Base-by-base conservation (phyloP, 1,140 invertebrate species). In the Macrosteles quadrilineatus region DNA sequence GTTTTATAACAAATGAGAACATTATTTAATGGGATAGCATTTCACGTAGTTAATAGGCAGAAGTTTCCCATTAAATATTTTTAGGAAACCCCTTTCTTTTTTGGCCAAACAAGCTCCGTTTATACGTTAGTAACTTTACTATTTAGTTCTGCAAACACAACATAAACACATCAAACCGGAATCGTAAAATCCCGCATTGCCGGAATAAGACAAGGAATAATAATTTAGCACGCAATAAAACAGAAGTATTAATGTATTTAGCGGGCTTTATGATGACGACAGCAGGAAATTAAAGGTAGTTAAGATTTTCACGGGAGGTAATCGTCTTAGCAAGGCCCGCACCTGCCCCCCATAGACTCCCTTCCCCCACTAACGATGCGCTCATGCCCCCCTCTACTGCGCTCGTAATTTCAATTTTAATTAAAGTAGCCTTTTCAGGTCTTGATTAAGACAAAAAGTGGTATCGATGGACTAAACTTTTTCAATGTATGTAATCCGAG, bases 271-370 rank as follows among this genome's bases (percentile, higher is more conserved):
- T 50, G 47, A 50, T 50, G 47, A 50, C 47, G 47, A 21, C 21
- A 21, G 47, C 47, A 50, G 47, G 47, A 50, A 50, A 50, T 50
- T 50, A 50, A 50, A 50, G 47, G 47, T 50, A 17, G 47, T 50
- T 50, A 50, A 50, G 47, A 50, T 50, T 50, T 50, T 21, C 21
- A 50, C 14, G 47, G 47, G 47, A 50, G 47, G 47, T 50, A 50
- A 50, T 50, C 47, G 47, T 50, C 47, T 50, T 50, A 50, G 47
- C 32, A 4, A 50, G 47, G 47, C 14, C 47, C 21, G 14, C 47
- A 50, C 14, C 14, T 17, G 47, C 14, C 14, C 47, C 14, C 6
- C 36, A 17, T 40, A 17, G 6, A 6, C 17, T 6, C 6, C 36
- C 6, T 17, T 9, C 17, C 6, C 36, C 4, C 47, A 19, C 47